Evolutionary conservation across 1,140 invertebrate species (phyloP).

Genomic region (Trissolcus basalis): DNA sequence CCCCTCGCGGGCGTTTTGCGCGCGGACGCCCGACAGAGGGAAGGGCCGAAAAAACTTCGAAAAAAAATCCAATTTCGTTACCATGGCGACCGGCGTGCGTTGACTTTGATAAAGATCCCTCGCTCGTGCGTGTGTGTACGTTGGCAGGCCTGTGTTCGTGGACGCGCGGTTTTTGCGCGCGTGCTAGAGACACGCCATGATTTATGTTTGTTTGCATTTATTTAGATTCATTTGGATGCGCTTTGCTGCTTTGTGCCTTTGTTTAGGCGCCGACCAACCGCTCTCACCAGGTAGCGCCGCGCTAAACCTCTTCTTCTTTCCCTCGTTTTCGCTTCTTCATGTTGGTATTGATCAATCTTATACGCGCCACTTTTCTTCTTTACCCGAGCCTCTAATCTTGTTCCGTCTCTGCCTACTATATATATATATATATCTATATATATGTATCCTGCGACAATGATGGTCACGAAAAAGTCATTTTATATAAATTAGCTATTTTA

Average conservation of each 20-base stretch:
- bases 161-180: conserved; percentile 50
- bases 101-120: conserved; percentile 75
- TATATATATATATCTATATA: no score
- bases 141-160: conserved; percentile 39
- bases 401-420: no score
- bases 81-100: conserved; percentile 74
- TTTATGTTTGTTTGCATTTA: conserved; percentile 40
- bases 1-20: conserved; percentile 33
- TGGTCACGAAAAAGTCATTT: no score
- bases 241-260: conserved; percentile 26
- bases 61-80: conserved; percentile 77
- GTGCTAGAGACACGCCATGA: conserved; percentile 42
- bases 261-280: background rate
- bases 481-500: no score
- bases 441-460: no score
- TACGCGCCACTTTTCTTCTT: background rate
- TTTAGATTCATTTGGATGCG: conserved; percentile 45
- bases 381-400: no score
- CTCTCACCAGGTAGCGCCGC: conserved; percentile 15
- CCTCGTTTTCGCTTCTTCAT: conserved; percentile 4
- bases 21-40: conserved; percentile 37
- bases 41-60: conserved; percentile 75
- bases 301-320: background rate
- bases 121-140: conserved; percentile 35
- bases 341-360: conserved; percentile 11